Evolutionary conservation across 2,113 vertebrate genomes (phyloP).

Genomic region (Noctilio leporinus): DNA sequence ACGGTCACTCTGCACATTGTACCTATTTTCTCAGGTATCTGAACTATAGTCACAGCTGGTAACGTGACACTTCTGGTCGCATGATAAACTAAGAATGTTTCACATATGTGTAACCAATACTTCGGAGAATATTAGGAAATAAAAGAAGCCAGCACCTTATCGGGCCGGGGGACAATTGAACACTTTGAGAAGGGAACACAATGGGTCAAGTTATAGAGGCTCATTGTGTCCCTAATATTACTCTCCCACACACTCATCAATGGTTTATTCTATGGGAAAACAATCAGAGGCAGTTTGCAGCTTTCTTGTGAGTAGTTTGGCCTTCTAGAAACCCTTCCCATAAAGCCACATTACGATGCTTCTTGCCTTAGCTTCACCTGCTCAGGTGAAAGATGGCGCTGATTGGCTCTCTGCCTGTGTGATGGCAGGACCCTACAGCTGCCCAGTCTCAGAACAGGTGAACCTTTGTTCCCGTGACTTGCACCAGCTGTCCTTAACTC

Average conservation of each 20-base stretch:
- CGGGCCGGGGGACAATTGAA: constrained; percentile 30
- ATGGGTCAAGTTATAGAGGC: constrained; percentile 65
- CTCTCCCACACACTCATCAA: constrained; percentile 56
- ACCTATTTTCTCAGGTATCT: constrained; percentile 64
- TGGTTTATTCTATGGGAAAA: constrained; percentile 46
- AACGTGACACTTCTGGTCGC: constrained; percentile 66
- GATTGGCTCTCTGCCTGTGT: constrained; percentile 39
- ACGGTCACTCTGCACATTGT: constrained; percentile 54
- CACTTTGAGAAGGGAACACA: constrained; percentile 69
- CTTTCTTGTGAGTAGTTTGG: constrained; percentile 37
- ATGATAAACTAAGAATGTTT: constrained; percentile 72
- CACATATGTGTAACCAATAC: constrained; percentile 69
- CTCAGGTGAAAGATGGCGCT: constrained; percentile 23
- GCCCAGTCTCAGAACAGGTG: constrained; percentile 36
- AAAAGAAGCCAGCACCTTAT: constrained; percentile 70
- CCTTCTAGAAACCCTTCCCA: constrained; percentile 24
- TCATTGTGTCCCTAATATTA: constrained; percentile 62
- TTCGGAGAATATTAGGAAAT: constrained; percentile 71
- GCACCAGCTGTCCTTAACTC: constrained; percentile 45
- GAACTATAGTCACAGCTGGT: constrained; percentile 74
- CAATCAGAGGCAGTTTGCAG: constrained; percentile 37
- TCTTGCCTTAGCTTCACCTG: neutral
- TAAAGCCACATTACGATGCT: neutral
- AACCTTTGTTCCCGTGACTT: constrained; percentile 39
- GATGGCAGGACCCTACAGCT: constrained; percentile 48